A percentile compares a stretch with the other conserved stretches of the same genome.
phyloP scores from a whole-genome alignment of 2,888 invertebrate species.

The Scotopteryx bipunctaria region DNA sequence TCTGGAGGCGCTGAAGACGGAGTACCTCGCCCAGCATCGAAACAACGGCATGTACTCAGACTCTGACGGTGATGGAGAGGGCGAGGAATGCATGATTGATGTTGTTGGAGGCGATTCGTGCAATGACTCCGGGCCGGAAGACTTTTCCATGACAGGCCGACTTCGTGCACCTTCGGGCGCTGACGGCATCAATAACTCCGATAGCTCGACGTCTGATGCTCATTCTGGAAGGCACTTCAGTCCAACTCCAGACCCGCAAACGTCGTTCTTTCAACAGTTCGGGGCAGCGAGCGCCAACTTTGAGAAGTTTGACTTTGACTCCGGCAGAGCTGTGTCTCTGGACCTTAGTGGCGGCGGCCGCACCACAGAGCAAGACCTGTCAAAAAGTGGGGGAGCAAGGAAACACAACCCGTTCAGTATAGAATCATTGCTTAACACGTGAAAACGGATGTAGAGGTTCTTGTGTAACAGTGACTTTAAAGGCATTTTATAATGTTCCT shows the following conservation, averaged over 20 bases:
- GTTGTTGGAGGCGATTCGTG: constrained; percentile 93
- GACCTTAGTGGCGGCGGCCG: constrained; percentile 69
- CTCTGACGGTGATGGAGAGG: constrained; percentile 83
- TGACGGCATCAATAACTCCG: constrained; percentile 84
- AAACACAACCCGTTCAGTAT: constrained; percentile 94
- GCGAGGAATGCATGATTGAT: constrained; percentile 90
- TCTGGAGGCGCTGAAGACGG: constrained; percentile 91
- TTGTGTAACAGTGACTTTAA: constrained; percentile 51
- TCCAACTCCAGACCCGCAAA: constrained; percentile 74
- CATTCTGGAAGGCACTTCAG: constrained; percentile 75
- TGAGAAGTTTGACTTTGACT: constrained; percentile 79
- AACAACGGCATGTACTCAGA: constrained; percentile 84
- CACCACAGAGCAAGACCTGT: constrained; percentile 73
- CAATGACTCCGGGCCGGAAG: constrained; percentile 86
- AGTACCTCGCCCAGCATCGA: constrained; percentile 92
- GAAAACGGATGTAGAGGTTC: constrained; percentile 80
- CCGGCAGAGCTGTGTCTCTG: constrained; percentile 78
- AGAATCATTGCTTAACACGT: constrained; percentile 92
- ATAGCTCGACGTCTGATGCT: constrained; percentile 79
- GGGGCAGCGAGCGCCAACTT: constrained; percentile 64
- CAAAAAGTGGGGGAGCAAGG: constrained; percentile 82
- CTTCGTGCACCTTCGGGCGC: constrained; percentile 83
- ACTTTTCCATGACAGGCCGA: constrained; percentile 83
- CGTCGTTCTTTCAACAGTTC: constrained; percentile 75
- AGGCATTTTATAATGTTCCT: constrained; percentile 67